Evolutionary conservation across 2,888 invertebrate genomes (phyloP), one percentile per base, ranked within the genome.

Genomic region (Platycnemis pennipes): DNA sequence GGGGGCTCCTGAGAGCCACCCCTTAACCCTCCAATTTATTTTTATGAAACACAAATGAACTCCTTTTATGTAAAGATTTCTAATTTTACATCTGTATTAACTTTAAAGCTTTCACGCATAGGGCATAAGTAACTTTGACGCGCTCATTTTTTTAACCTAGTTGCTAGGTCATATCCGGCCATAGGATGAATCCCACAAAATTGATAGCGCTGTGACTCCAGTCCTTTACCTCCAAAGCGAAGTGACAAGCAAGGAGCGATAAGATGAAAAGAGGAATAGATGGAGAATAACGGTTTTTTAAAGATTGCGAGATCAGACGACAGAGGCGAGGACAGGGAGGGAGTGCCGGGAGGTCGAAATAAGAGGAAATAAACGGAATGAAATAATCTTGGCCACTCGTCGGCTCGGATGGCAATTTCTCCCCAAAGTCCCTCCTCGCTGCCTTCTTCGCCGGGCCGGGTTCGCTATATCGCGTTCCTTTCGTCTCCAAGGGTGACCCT

Each of bases 341-440:
- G 16, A 37, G 13, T 31, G 53, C n/a, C n/a, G 49, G 49, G 19
- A 7, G 63, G 63, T 22, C 3, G 26, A 63, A 63, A 63, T n/a
- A 22, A 56, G 26, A 44, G 16, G 37, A 16, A 42, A 42, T 42
- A 22, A 44, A 86, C 37, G 19, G 86, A 44, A 86, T 44, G 86
- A 86, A 86, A 86, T 44, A 86, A 44, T 49, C 63, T 46, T 31
- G 53, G 53, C 88, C 88, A 53, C 31, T 63, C 63, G 5, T 63
- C 63, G 26, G n/a, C 63, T 63, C n/a, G 49, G 88, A 49, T 31
- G 88, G 88, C 88, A 88, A 88, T 37, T 88, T 77, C 77, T 77
- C 8, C 77, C n/a, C 77, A 22, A 46, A 45, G 88, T 46, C 42
- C 86, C 88, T 49, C 31, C 31, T 42, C 44, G 44, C 77, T n/a